A percentile compares a stretch with the other conserved stretches of the same genome.
Evolutionary conservation across 37 sponge, comb jelly and placozoan species (phyloP).

Genomic region (Axinella damicornis): DNA sequence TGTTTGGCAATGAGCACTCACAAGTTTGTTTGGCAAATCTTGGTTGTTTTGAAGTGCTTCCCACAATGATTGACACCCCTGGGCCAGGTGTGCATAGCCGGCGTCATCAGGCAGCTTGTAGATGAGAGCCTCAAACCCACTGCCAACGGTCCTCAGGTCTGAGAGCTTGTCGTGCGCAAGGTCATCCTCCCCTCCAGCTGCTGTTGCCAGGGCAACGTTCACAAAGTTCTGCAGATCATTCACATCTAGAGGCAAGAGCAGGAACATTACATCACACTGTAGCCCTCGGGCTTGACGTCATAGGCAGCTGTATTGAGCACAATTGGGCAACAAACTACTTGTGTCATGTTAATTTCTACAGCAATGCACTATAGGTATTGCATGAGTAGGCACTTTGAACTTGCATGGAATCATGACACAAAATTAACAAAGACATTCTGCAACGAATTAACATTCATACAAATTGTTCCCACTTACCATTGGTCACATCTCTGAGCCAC

Average conservation of each 20-base stretch:
- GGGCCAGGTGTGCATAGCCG: slow-evolving; percentile 12
- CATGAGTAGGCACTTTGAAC: too few relatives aligned
- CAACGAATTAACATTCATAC: not conserved
- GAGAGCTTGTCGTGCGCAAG: slow-evolving; percentile 37
- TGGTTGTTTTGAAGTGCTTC: slow-evolving; percentile 12
- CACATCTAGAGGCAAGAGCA: slow-evolving; percentile 25
- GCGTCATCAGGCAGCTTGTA: not conserved
- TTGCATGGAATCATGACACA: too few relatives aligned
- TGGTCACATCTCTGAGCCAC: not conserved
- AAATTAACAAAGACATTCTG: not conserved
- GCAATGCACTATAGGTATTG: too few relatives aligned
- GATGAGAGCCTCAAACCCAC: slow-evolving; percentile 36
- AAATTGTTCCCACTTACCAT: not conserved
- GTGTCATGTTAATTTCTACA: too few relatives aligned
- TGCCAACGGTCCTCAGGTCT: slow-evolving; percentile 27
- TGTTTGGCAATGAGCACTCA: not conserved
- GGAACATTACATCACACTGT: too few relatives aligned
- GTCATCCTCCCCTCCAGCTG: slow-evolving; percentile 50
- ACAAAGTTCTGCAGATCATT: slow-evolving; percentile 47
- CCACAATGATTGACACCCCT: slow-evolving; percentile 21
- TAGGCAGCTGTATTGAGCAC: too few relatives aligned
- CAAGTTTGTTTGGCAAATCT: slow-evolving; percentile 30
- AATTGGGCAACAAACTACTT: too few relatives aligned
- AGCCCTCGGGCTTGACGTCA: not conserved
- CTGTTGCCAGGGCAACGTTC: slow-evolving; percentile 49